Evolutionary conservation across 2,888 invertebrate genomes (phyloP).

Genomic region (Endomychus coccineus): DNA sequence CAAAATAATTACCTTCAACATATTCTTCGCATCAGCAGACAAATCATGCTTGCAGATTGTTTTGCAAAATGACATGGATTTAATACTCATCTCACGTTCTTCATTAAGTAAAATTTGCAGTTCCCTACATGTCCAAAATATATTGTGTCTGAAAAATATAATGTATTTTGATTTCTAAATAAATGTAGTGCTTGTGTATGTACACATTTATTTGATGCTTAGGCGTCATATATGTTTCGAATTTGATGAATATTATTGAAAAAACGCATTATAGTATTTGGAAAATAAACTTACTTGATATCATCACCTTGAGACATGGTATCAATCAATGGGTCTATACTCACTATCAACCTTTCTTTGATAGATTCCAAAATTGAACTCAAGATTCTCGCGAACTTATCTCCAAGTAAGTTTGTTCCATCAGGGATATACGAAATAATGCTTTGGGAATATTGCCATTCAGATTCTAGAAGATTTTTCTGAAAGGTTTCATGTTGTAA

Average conservation of each 20-base stretch:
- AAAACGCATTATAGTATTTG: slow-evolving; percentile 27
- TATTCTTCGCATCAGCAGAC: slow-evolving; percentile 17
- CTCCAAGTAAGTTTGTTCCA: slow-evolving; percentile 66
- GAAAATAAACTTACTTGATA: slow-evolving; percentile 32
- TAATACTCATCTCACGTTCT: slow-evolving; percentile 71
- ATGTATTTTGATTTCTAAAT: too few relatives aligned
- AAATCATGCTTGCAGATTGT: slow-evolving; percentile 46
- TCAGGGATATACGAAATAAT: slow-evolving; percentile 70
- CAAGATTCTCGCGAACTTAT: slow-evolving; percentile 61
- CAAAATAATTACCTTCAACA: slow-evolving; percentile 21
- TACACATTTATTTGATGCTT: too few relatives aligned
- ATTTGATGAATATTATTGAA: slow-evolving; percentile 35
- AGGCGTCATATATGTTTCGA: too few relatives aligned
- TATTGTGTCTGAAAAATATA: slow-evolving; percentile 25
- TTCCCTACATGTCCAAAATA: slow-evolving; percentile 62
- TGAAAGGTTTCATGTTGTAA: slow-evolving; percentile 58
- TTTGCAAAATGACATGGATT: slow-evolving; percentile 75
- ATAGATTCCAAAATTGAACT: slow-evolving; percentile 45
- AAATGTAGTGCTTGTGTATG: too few relatives aligned
- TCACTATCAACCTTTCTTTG: slow-evolving; percentile 43
- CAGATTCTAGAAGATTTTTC: slow-evolving; percentile 74
- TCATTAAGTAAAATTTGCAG: slow-evolving; percentile 73
- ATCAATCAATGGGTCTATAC: slow-evolving; percentile 41
- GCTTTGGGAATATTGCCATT: slow-evolving; percentile 79
- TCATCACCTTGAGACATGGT: slow-evolving; percentile 34